Conservation (phyloP, 2,113 vertebrate genomes). For the Triplophysa siluroides region DNA sequence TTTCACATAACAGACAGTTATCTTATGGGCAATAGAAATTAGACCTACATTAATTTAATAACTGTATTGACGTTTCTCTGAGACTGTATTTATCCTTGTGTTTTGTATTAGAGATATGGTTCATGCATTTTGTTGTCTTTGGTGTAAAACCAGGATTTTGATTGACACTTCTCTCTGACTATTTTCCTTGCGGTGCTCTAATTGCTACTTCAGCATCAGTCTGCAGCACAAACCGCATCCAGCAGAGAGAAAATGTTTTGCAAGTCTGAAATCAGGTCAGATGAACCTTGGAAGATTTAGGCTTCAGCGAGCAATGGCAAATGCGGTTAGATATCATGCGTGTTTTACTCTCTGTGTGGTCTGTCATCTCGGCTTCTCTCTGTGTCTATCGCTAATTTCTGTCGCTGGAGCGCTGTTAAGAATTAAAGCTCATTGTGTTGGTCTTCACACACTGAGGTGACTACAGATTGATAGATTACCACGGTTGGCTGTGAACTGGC, state of each 20-base stretch:
- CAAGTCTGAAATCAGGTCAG: conserved; percentile 38
- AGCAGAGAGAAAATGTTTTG: conserved; percentile 30
- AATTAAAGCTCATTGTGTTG: conserved; percentile 32
- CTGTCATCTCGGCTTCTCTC: neutral
- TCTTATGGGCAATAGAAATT: too few species aligned
- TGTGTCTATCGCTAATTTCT: neutral
- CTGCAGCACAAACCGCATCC: conserved; percentile 26
- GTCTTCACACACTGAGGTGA: conserved; percentile 18
- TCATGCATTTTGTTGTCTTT: conserved; percentile 4
- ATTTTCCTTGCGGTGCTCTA: conserved; percentile 22
- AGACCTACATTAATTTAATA: too few species aligned
- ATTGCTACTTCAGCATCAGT: conserved; percentile 35
- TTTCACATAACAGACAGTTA: too few species aligned
- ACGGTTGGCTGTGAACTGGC: conserved; percentile 1
- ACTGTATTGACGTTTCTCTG: neutral
- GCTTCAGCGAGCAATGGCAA: conserved; percentile 2
- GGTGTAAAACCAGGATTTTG: conserved; percentile 5
- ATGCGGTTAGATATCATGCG: neutral
- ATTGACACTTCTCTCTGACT: conserved; percentile 25
- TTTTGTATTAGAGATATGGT: neutral
- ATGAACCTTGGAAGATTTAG: conserved; percentile 11
- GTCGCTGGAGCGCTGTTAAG: conserved; percentile 1
- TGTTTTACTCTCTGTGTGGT: conserved; percentile 41
- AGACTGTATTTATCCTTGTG: neutral
- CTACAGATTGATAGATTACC: conserved; percentile 47